Evolutionary conservation across 2,797 vertebrate species (phyloP).

Genomic region (Heterohyrax brucei): DNA sequence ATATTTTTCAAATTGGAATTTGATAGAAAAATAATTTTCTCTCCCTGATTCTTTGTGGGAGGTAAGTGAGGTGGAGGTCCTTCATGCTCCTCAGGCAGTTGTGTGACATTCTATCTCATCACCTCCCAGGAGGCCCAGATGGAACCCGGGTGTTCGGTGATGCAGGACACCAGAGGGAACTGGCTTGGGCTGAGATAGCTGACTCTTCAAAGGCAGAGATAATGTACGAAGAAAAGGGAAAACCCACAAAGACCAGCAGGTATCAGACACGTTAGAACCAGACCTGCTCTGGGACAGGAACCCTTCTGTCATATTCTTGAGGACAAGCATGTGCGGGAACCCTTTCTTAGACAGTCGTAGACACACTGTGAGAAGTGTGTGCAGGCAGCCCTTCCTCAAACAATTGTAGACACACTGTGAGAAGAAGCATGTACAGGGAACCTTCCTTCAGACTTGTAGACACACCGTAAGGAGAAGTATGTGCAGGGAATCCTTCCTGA

Average conservation of each 20-base stretch:
- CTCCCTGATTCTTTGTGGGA: background rate
- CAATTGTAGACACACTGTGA: too few species aligned
- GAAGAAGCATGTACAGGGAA: too few species aligned
- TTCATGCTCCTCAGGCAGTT: fast-evolving
- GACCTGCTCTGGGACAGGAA: background rate
- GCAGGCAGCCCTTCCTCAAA: too few species aligned
- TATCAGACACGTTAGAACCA: fast-evolving
- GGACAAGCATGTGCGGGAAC: too few species aligned
- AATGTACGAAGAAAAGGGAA: background rate
- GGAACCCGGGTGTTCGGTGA: background rate
- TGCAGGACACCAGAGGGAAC: too few species aligned
- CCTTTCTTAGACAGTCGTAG: too few species aligned
- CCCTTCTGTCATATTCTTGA: background rate
- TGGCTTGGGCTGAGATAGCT: fast-evolving
- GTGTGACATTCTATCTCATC: background rate
- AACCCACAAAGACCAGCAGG: background rate
- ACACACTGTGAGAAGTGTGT: too few species aligned
- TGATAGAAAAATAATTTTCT: background rate
- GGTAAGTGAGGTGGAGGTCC: background rate
- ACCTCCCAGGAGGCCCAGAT: background rate
- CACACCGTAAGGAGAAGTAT: too few species aligned
- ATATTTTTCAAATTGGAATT: background rate
- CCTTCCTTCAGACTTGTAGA: too few species aligned
- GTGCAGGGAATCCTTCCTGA: too few species aligned
- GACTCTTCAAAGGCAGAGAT: background rate